These are phyloP conservation scores for Azorinus chamasolen DNA, from an alignment of 2,888 invertebrate species.

Conservation along the genomic window DNA sequence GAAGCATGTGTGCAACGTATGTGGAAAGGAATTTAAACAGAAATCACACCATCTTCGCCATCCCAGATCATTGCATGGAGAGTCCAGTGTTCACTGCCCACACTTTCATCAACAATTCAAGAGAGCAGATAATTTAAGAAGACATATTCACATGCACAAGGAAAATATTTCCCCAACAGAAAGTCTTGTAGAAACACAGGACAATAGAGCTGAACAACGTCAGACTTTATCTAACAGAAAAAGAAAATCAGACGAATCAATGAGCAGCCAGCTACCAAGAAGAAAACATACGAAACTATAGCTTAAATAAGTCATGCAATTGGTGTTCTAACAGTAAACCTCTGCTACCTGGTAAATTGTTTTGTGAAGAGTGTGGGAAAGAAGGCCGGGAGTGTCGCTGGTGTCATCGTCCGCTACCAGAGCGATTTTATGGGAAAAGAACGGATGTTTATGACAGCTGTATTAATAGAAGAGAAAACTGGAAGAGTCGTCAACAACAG, in stretches of 20 bases:
- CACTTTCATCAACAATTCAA: conserved; percentile 11
- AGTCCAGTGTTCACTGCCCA: neutral
- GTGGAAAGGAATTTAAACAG: conserved; percentile 9
- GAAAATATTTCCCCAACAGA: conserved; percentile 16
- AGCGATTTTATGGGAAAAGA: conserved; percentile 36
- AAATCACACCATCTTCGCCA: conserved; percentile 4
- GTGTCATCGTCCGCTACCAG: conserved; percentile 52
- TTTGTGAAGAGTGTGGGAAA: conserved; percentile 30
- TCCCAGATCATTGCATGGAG: neutral
- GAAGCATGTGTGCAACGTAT: neutral
- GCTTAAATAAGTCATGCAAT: conserved; percentile 13
- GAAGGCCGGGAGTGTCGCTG: conserved; percentile 39
- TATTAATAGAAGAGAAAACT: conserved; percentile 23
- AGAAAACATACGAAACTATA: no score
- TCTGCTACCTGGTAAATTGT: conserved; percentile 33
- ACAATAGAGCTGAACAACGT: neutral
- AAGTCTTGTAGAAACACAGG: neutral
- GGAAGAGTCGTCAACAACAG: conserved; percentile 2
- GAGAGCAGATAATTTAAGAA: conserved; percentile 7
- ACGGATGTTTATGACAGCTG: conserved; percentile 44
- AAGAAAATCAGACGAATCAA: no score
- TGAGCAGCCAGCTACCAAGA: no score
- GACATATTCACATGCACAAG: conserved; percentile 1
- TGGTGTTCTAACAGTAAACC: conserved; percentile 35
- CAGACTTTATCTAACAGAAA: no score